Evolutionary conservation across 2,888 invertebrate species (phyloP).

Genomic region (Stramonita haemastoma): DNA sequence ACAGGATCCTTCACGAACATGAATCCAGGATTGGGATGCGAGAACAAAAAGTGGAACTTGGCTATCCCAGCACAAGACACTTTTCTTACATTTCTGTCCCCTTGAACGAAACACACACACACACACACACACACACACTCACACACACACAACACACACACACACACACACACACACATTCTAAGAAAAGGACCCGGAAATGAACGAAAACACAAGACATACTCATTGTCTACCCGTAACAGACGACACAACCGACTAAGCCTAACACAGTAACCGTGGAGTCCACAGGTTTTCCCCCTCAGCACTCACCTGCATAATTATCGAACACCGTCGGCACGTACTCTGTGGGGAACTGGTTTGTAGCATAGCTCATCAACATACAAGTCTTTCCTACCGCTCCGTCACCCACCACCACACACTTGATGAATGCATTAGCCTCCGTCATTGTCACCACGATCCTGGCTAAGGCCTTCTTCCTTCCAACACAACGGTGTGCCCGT

Average conservation of each 20-base stretch:
- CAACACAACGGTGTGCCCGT: not conserved
- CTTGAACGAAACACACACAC: no score
- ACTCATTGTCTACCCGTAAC: no score
- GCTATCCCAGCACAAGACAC: no score
- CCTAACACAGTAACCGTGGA: slow-evolving; percentile 36
- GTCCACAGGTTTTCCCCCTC: slow-evolving; percentile 55
- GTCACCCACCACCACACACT: slow-evolving; percentile 72
- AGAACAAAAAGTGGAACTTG: not conserved
- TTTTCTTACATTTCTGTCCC: no score
- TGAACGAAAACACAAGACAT: no score
- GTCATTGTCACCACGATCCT: slow-evolving; percentile 40
- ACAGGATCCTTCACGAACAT: no score
- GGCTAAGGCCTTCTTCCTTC: not conserved
- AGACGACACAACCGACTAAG: no score
- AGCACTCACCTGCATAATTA: slow-evolving; percentile 54
- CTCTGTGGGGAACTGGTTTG: slow-evolving; percentile 71
- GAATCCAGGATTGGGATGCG: no score
- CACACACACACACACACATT: no score
- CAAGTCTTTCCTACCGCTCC: slow-evolving; percentile 73
- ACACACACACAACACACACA: not conserved
- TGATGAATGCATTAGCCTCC: slow-evolving; percentile 60
- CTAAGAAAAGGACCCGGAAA: no score
- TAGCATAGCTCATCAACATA: slow-evolving; percentile 72
- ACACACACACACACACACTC: not conserved
- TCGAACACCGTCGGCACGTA: slow-evolving; percentile 73